Conservation (phyloP, 2,113 vertebrate genomes). For the Syngnathus scovelli region DNA sequence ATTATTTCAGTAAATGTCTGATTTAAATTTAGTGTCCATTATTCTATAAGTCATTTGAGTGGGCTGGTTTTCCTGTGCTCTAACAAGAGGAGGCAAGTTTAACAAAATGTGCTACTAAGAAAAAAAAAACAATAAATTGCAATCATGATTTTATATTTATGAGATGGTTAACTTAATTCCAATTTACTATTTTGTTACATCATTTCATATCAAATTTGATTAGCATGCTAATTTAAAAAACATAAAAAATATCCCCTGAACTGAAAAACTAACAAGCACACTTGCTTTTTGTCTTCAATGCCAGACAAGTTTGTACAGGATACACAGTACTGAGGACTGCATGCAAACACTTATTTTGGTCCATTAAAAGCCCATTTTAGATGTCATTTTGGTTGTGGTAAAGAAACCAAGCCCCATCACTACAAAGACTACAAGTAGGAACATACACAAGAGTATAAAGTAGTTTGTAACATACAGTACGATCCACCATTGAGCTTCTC, state of each 20-base stretch:
- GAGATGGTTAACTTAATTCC: background rate
- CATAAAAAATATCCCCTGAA: background rate
- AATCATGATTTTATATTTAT: background rate
- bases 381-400: background rate
- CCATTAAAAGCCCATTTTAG: constrained; percentile 8
- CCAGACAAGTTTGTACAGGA: background rate
- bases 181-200: background rate
- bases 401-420: constrained; percentile 8
- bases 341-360: constrained; percentile 15
- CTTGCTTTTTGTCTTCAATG: background rate
- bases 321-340: background rate
- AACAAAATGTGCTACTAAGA: background rate
- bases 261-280: background rate
- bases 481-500: constrained; percentile 56
- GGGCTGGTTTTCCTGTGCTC: constrained; percentile 24
- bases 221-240: background rate
- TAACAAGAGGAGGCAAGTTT: constrained; percentile 3
- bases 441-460: constrained; percentile 43
- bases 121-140: background rate
- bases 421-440: constrained; percentile 40
- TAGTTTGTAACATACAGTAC: constrained; percentile 29
- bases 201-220: background rate
- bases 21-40: constrained; percentile 23
- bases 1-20: constrained; percentile 31
- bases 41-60: constrained; percentile 10